Conservation (phyloP, 2,888 invertebrate species). For the Stenolophus ochropezus region DNA sequence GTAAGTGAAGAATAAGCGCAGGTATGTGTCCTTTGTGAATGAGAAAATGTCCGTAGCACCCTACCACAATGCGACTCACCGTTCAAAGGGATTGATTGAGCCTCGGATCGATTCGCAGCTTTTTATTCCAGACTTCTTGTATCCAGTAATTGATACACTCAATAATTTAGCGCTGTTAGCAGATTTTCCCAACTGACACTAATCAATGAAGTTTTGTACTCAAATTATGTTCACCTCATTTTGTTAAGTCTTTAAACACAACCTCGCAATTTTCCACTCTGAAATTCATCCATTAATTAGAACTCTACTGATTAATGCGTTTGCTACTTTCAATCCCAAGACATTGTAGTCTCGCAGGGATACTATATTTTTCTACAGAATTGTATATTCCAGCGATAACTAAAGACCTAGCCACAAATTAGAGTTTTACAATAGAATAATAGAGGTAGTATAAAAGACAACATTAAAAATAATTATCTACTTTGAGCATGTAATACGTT, state of each 20-base stretch:
- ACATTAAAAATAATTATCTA: conserved; percentile 56
- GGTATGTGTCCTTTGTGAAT: not conserved
- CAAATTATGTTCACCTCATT: not conserved
- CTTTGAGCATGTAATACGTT: conserved; percentile 22
- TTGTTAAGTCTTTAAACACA: not conserved
- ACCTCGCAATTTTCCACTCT: not conserved
- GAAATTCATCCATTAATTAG: not conserved
- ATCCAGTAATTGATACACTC: conserved; percentile 32
- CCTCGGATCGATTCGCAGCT: conserved; percentile 5
- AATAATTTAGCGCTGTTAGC: conserved; percentile 33
- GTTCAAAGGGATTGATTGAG: not conserved
- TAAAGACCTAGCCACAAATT: not conserved
- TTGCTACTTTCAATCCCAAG: not conserved
- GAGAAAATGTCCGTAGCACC: not conserved
- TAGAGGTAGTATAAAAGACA: conserved; percentile 27
- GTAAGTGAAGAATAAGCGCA: too few relatives aligned
- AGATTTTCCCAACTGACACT: conserved; percentile 1
- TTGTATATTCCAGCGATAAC: not conserved
- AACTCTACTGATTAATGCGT: not conserved
- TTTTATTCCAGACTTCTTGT: conserved; percentile 19
- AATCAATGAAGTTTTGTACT: not conserved
- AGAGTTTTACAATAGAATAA: conserved; percentile 1
- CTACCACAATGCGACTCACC: not conserved
- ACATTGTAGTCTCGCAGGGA: not conserved
- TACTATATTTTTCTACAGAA: not conserved